phyloP scores from a whole-genome alignment of 1,140 invertebrate species.

The Pomacea maculata region DNA sequence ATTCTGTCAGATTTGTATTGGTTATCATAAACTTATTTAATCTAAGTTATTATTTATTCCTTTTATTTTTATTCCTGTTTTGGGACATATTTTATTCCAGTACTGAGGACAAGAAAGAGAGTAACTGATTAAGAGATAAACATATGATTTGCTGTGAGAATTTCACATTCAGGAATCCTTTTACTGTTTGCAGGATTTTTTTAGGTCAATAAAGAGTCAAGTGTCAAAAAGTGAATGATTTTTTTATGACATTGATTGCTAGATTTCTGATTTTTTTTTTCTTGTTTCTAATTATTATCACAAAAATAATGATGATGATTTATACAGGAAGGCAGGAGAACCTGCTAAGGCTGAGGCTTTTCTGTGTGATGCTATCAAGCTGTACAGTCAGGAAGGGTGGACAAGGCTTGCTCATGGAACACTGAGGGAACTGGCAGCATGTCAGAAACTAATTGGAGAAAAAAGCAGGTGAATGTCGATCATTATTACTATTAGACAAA shows the following conservation, averaged over 20 bases:
- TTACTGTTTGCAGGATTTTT: not conserved
- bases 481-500: too few relatives aligned
- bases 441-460: conserved; percentile 83
- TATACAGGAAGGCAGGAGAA: conserved; percentile 76
- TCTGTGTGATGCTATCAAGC: conserved; percentile 84
- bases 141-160: conserved; percentile 5
- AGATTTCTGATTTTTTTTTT: not conserved
- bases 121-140: not conserved
- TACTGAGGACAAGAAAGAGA: too few relatives aligned
- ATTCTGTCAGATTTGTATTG: too few relatives aligned
- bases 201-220: too few relatives aligned
- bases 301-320: not conserved
- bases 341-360: conserved; percentile 89
- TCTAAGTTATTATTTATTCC: too few relatives aligned
- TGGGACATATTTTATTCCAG: too few relatives aligned
- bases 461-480: conserved; percentile 66
- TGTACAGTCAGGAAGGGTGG: conserved; percentile 90
- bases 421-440: conserved; percentile 83
- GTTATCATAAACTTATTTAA: too few relatives aligned
- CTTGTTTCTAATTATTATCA: not conserved
- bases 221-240: too few relatives aligned
- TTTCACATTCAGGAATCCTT: not conserved
- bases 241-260: not conserved
- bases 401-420: conserved; percentile 81
- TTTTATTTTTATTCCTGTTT: too few relatives aligned